phyloP scores from a whole-genome alignment of 92 coral and sea anemone species.

The Porites divaricata region DNA sequence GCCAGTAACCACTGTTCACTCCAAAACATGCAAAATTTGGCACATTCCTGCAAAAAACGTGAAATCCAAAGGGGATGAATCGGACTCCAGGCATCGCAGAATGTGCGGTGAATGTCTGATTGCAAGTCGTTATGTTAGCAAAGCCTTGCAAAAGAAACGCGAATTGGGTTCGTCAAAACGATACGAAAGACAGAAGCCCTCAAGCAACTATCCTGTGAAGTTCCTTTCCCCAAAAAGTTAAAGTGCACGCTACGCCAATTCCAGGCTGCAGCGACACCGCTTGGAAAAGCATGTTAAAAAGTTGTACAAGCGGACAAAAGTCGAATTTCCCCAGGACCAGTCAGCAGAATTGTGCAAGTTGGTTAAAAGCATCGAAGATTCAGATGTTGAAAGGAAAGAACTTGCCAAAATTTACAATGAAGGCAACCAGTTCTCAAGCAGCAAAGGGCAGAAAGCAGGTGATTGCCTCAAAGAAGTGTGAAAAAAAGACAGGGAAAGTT shows the following conservation, averaged over 20 bases:
- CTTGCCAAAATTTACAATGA: not conserved
- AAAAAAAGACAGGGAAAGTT: no score
- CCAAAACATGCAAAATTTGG: conserved; percentile 1
- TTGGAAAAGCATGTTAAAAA: no score
- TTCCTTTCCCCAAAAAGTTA: not conserved
- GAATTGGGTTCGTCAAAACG: not conserved
- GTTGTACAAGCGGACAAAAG: no score
- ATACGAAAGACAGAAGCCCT: not conserved
- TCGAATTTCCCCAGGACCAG: no score
- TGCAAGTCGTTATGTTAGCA: not conserved
- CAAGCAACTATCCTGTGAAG: conserved; percentile 6
- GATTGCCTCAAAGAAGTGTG: not conserved
- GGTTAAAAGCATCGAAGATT: not conserved
- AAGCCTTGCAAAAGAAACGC: conserved; percentile 5
- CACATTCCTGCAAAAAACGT: conserved; percentile 18
- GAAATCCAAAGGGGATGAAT: conserved; percentile 10
- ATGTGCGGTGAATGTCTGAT: conserved; percentile 4
- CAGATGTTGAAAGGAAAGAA: conserved; percentile 2
- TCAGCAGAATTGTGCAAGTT: no score
- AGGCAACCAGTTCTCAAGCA: not conserved
- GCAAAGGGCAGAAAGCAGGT: conserved; percentile 9
- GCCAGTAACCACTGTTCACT: conserved; percentile 3
- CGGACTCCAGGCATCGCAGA: conserved; percentile 15
- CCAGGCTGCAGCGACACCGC: no score
- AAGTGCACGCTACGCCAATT: no score